Evolutionary conservation across 2,888 invertebrate species (phyloP).

Genomic region (Osmoderma eremita): DNA sequence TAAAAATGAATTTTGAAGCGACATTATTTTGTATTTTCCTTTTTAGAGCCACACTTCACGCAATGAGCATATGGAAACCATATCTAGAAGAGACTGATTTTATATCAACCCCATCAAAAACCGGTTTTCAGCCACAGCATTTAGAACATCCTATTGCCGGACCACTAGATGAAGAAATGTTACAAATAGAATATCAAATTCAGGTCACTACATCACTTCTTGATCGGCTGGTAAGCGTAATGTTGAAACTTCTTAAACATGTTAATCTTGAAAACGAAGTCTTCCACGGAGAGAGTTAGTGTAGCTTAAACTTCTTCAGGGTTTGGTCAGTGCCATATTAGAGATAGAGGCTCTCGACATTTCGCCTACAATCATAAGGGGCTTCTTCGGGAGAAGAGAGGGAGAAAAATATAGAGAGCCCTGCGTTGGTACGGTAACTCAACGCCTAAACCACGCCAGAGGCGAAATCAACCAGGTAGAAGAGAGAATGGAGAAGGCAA

Average conservation of each 20-base stretch:
- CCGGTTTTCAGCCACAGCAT: slow-evolving; percentile 6
- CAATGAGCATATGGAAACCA: slow-evolving; percentile 27
- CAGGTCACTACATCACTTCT: slow-evolving; percentile 16
- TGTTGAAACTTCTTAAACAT: background rate
- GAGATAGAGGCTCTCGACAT: no score
- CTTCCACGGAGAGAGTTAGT: no score
- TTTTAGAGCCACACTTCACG: slow-evolving; percentile 26
- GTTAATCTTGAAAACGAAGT: no score
- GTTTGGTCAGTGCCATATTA: no score
- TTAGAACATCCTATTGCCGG: background rate
- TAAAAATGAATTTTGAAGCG: background rate
- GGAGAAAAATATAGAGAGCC: no score
- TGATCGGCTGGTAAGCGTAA: slow-evolving; percentile 22
- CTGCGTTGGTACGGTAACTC: no score
- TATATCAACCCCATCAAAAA: background rate
- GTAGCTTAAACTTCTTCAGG: no score
- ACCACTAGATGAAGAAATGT: slow-evolving; percentile 29
- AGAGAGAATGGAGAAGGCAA: no score
- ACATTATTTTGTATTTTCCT: background rate
- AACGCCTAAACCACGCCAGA: no score
- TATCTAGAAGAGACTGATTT: background rate
- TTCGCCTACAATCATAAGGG: no score
- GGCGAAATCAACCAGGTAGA: no score
- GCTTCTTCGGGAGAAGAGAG: no score
- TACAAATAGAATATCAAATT: slow-evolving; percentile 31